Evolutionary conservation across 1,140 invertebrate genomes (phyloP).

Genomic region (Gonioctena quinquepunctata): DNA sequence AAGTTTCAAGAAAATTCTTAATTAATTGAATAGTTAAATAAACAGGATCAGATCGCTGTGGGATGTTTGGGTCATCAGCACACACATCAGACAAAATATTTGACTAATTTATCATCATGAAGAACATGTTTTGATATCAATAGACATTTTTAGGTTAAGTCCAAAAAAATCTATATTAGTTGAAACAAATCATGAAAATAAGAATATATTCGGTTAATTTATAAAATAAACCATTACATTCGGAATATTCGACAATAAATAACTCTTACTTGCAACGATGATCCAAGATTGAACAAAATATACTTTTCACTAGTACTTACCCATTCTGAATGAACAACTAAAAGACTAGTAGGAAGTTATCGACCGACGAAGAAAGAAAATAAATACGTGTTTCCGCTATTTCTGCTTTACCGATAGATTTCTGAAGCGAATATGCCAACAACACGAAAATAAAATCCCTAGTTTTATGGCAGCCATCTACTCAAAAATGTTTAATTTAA

Average conservation of each 20-base stretch:
- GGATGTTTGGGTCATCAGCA: slow-evolving; percentile 48
- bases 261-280: slow-evolving; percentile 28
- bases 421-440: too few relatives aligned
- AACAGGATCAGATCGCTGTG: slow-evolving; percentile 51
- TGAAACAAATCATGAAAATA: slow-evolving; percentile 6
- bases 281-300: slow-evolving; percentile 35
- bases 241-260: too few relatives aligned
- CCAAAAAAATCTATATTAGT: background rate
- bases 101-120: slow-evolving; percentile 35
- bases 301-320: slow-evolving; percentile 39
- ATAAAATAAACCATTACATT: slow-evolving; percentile 11
- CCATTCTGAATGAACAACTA: slow-evolving; percentile 43
- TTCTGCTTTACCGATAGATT: background rate
- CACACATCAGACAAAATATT: slow-evolving; percentile 29
- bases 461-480: too few relatives aligned
- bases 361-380: background rate
- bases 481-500: too few relatives aligned
- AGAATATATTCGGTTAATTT: background rate
- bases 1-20: background rate
- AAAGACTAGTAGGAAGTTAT: slow-evolving; percentile 28
- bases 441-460: too few relatives aligned
- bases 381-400: background rate
- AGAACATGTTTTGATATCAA: slow-evolving; percentile 26
- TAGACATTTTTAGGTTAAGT: slow-evolving; percentile 31
- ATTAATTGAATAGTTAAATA: slow-evolving; percentile 7